Conservation (phyloP, 2,113 vertebrate genomes). For the Speoplatyrhinus poulsoni region DNA sequence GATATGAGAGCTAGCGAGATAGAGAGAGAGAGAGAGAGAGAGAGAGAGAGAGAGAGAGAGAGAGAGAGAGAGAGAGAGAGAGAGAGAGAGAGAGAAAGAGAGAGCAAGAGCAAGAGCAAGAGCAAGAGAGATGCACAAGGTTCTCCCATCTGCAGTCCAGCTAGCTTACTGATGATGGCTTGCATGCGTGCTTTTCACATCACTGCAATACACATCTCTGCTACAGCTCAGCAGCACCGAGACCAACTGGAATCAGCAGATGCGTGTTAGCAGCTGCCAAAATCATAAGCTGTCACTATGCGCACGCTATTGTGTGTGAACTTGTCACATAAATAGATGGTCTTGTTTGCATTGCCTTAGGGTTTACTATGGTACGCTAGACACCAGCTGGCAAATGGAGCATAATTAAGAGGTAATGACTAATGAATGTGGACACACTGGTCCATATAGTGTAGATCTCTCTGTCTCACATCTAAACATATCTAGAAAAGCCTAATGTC, state of each 20-base stretch:
- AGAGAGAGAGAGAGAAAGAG: too few relatives aligned
- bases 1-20: too few relatives aligned
- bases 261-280: slow-evolving; percentile 35
- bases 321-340: neutral
- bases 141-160: slow-evolving; percentile 24
- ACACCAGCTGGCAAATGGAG: slow-evolving; percentile 53
- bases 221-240: slow-evolving; percentile 20
- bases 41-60: neutral
- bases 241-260: slow-evolving; percentile 53
- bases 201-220: slow-evolving; percentile 4
- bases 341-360: neutral
- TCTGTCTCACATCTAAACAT: slow-evolving; percentile 3
- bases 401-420: slow-evolving; percentile 40
- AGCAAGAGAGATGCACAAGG: slow-evolving; percentile 18
- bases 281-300: slow-evolving; percentile 1
- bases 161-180: slow-evolving; percentile 55
- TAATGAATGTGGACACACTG: slow-evolving; percentile 35
- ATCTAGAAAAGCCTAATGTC: slow-evolving; percentile 42
- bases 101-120: neutral
- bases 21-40: too few relatives aligned
- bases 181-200: slow-evolving; percentile 27
- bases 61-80: neutral
- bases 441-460: neutral
- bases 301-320: neutral
- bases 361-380: neutral